phyloP scores from a whole-genome alignment of 2,888 invertebrate genomes.

The Drosophila nigricruria region DNA sequence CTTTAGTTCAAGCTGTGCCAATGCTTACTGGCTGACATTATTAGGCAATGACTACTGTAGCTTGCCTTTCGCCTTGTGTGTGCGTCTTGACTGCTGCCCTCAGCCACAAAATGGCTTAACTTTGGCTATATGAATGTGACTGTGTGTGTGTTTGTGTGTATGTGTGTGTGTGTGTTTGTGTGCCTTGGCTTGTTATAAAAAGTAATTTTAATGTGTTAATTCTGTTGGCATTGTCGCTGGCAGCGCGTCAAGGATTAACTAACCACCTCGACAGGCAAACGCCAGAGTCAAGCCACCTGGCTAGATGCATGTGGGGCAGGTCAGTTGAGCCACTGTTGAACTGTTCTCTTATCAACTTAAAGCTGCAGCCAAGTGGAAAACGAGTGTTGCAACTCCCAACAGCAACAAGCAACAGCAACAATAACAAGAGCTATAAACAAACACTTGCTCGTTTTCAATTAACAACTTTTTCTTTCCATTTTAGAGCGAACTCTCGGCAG shows the following conservation, averaged over 20 bases:
- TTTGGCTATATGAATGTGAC: background rate
- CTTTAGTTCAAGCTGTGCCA: background rate
- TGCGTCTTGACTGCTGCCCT: slow-evolving; percentile 30
- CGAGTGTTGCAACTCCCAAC: slow-evolving; percentile 34
- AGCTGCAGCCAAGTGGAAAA: slow-evolving; percentile 55
- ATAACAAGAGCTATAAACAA: slow-evolving; percentile 36
- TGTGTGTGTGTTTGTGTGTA: slow-evolving; percentile 8
- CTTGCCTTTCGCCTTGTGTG: slow-evolving; percentile 17
- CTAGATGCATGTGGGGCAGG: slow-evolving; percentile 8
- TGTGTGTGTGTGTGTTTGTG: slow-evolving; percentile 18
- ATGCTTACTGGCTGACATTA: background rate
- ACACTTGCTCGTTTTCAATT: slow-evolving; percentile 69
- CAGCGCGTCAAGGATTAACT: slow-evolving; percentile 55
- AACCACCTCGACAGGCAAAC: slow-evolving; percentile 16
- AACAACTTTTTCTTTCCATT: slow-evolving; percentile 66
- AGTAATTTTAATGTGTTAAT: slow-evolving; percentile 80
- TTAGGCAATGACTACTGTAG: slow-evolving; percentile 21
- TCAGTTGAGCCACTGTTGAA: slow-evolving; percentile 19
- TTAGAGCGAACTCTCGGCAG: slow-evolving; percentile 17
- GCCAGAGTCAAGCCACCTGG: background rate
- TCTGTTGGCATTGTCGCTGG: slow-evolving; percentile 65
- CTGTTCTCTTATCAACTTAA: slow-evolving; percentile 32
- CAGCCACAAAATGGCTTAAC: slow-evolving; percentile 65
- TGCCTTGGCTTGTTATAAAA: slow-evolving; percentile 64
- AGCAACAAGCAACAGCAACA: slow-evolving; percentile 22